phyloP scores from a whole-genome alignment of 1,140 invertebrate genomes.

The Oryctes rhinoceros region DNA sequence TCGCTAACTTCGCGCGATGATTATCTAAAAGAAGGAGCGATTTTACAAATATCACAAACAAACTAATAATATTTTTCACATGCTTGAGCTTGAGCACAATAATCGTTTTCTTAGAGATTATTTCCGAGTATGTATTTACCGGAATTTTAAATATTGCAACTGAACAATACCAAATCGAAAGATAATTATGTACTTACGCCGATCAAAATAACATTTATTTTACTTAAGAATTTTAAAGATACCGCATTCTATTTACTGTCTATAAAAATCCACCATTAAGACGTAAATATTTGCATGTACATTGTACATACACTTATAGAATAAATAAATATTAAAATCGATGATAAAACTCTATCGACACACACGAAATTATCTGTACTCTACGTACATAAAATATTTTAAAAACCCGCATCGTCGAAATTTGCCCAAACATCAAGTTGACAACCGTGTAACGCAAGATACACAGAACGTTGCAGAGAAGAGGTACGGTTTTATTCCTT shows the following conservation, averaged over 20 bases:
- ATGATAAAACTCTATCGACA: background rate
- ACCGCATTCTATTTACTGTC: background rate
- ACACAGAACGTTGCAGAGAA: no score
- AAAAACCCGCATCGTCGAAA: background rate
- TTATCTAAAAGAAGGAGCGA: no score
- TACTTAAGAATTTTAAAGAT: constrained; percentile 15
- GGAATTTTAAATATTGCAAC: constrained; percentile 7
- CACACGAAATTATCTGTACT: constrained; percentile 5
- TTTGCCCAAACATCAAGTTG: background rate
- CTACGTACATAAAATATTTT: constrained; percentile 2
- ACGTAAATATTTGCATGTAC: background rate
- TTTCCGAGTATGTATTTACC: background rate
- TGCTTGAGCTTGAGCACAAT: no score
- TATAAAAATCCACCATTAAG: background rate
- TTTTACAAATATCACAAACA: no score
- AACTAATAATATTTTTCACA: no score
- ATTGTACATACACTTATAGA: constrained; percentile 12
- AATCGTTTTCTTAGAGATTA: background rate
- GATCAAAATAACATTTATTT: constrained; percentile 6
- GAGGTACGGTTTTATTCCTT: no score
- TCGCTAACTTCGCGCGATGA: no score
- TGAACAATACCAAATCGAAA: background rate
- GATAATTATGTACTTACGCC: background rate
- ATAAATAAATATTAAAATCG: constrained; percentile 15
- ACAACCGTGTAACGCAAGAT: no score